A percentile compares a stretch with the other conserved stretches of the same genome.
These are phyloP conservation scores for Dryadula phaetusa DNA, from an alignment of 2,888 invertebrate species.

Conservation along the genomic window DNA sequence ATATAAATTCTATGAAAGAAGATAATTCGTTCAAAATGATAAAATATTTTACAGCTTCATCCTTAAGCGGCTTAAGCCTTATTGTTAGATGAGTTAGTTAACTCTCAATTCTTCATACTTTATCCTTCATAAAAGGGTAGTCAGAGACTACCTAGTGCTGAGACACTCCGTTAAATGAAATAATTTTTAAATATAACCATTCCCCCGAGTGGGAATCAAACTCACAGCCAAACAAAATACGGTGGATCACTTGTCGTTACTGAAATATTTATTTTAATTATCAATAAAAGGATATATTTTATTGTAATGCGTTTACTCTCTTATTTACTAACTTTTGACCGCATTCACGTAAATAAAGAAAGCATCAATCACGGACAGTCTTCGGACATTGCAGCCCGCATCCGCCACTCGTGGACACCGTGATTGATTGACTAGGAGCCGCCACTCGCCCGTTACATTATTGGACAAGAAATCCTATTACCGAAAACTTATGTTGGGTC, in stretches of 20 bases:
- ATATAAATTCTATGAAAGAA: background rate
- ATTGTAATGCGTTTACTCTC: background rate
- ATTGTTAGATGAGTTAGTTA: background rate
- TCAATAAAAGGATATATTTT: too few relatives aligned
- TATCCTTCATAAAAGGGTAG: too few relatives aligned
- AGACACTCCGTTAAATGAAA: too few relatives aligned
- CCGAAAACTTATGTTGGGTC: slow-evolving; percentile 13
- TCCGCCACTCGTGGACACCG: slow-evolving; percentile 33
- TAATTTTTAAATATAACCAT: too few relatives aligned
- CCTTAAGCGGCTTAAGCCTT: background rate
- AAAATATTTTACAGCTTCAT: background rate
- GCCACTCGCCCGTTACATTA: slow-evolving; percentile 1
- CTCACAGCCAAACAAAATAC: too few relatives aligned
- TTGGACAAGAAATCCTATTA: slow-evolving; percentile 16
- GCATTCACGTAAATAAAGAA: slow-evolving; percentile 20
- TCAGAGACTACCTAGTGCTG: too few relatives aligned
- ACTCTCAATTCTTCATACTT: too few relatives aligned
- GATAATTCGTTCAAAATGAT: background rate
- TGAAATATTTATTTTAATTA: too few relatives aligned
- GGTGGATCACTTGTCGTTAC: too few relatives aligned
- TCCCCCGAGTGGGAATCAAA: too few relatives aligned
- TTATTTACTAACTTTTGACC: background rate
- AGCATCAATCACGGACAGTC: slow-evolving; percentile 27
- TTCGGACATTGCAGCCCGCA: slow-evolving; percentile 29
- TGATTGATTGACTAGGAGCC: slow-evolving; percentile 30